Percentiles rank a stretch among this genome's conserved stretches.
These are phyloP conservation scores for Pemphredon lugubris DNA, from an alignment of 2,888 invertebrate species.

Conservation along the genomic window DNA sequence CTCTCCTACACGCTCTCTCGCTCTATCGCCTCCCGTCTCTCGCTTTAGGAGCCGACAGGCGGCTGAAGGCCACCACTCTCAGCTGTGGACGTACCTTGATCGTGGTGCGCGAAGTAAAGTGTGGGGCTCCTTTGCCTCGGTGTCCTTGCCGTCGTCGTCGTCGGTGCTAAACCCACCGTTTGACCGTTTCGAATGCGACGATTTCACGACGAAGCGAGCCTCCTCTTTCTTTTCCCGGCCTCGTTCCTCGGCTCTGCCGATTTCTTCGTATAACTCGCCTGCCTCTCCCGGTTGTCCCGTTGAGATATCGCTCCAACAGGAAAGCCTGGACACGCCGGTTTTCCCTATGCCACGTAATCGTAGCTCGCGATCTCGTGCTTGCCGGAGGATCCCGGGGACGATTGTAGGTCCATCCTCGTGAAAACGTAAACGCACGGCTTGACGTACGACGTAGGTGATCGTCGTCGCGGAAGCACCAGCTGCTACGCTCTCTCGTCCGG, in stretches of 20 bases:
- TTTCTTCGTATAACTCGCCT: conserved; percentile 9
- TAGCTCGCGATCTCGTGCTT: conserved; percentile 46
- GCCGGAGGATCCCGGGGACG: conserved; percentile 55
- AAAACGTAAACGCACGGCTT: conserved; percentile 23
- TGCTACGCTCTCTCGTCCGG: too few species aligned
- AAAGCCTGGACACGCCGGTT: conserved; percentile 2
- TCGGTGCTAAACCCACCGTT: conserved; percentile 62
- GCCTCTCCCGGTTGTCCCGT: background rate
- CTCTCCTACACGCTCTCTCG: conserved; percentile 28
- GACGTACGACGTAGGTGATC: background rate
- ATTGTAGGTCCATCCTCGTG: conserved; percentile 66
- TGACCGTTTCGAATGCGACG: conserved; percentile 55
- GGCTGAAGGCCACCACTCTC: conserved; percentile 65
- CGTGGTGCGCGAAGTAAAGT: conserved; percentile 72
- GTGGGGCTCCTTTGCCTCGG: conserved; percentile 69
- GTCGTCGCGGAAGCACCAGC: background rate
- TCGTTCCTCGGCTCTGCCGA: conserved; percentile 13
- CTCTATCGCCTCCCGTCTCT: conserved; percentile 53
- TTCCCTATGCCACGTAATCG: conserved; percentile 44
- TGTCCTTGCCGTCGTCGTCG: conserved; percentile 72
- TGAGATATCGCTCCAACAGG: too few species aligned
- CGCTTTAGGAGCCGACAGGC: conserved; percentile 58
- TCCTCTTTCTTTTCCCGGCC: conserved; percentile 27
- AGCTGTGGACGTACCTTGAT: conserved; percentile 74
- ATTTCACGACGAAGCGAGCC: conserved; percentile 40